phyloP scores from a whole-genome alignment of 2,888 invertebrate species.

The Eremobia ochroleuca region DNA sequence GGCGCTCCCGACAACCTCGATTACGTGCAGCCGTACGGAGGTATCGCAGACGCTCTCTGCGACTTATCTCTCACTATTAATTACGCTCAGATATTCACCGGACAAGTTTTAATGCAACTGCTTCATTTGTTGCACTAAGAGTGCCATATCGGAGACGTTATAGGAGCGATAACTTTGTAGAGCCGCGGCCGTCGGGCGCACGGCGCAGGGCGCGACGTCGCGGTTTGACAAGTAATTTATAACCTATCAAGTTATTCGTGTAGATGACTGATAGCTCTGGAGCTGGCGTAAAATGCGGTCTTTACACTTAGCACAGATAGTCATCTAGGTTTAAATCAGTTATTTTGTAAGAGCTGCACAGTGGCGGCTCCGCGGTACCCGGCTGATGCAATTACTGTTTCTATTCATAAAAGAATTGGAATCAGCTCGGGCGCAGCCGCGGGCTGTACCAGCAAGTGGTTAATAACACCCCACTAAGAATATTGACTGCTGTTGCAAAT shows the following conservation, averaged over 20 bases:
- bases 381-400: constrained; percentile 84
- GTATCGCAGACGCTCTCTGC: constrained; percentile 83
- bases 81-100: constrained; percentile 88
- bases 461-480: constrained; percentile 87
- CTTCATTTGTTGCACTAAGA: constrained; percentile 89
- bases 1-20: constrained; percentile 85
- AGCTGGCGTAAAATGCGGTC: constrained; percentile 73
- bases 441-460: constrained; percentile 80
- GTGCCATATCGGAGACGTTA: constrained; percentile 88
- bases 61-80: constrained; percentile 90
- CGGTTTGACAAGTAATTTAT: constrained; percentile 70
- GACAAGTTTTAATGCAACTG: constrained; percentile 91
- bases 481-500: constrained; percentile 88
- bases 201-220: constrained; percentile 57
- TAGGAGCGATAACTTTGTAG: constrained; percentile 86
- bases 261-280: constrained; percentile 79
- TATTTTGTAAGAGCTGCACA: constrained; percentile 80
- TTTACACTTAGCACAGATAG: constrained; percentile 81
- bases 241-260: constrained; percentile 67
- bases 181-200: constrained; percentile 75
- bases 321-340: constrained; percentile 83
- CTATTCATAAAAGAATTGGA: constrained; percentile 88
- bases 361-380: constrained; percentile 71
- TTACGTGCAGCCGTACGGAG: constrained; percentile 80
- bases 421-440: constrained; percentile 85